Base-by-base conservation (phyloP, 2,797 vertebrate species). In the Paguma larvata region DNA sequence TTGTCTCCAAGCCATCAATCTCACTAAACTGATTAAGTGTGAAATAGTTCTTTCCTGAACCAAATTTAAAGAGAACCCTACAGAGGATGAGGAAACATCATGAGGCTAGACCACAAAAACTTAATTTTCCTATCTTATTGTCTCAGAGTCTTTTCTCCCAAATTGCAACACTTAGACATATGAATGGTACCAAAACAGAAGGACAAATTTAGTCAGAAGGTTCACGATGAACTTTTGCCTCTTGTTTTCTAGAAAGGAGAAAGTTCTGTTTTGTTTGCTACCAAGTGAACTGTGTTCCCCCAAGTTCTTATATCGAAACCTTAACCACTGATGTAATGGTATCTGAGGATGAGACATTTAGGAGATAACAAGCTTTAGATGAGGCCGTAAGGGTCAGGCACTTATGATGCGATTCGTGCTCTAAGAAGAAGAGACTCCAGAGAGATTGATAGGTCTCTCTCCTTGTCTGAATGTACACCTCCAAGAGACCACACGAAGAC, bases 1-100 rank as follows among this genome's bases (percentile, higher is more conserved):
- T 82, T 96, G 51, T 95, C 84, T 85, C 83, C 77, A 0, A 70
- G 85, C 13, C 51, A 85, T 89, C 83, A 83, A 38, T 53, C 51
- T 21, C 59, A 97, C 98, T 96, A 56, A 88, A 91, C 16, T 90
- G 38, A 89, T 91, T 78, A 91, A 62, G n/a, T 89, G 25, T 94
- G 83, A 86, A 91, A 92, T 83, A 51, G 19, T 59, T 59, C 85
- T 67, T 91, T 65, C 59, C 46, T 46, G 30, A 85, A 68, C 27
- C 75, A 94, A 83, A 89, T 94, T 97, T 96, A 87, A 96, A 88
- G 27, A 84, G 48, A 62, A 95, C 27, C 85, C 19, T 85, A 62
- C 0, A 18, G 6, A 89, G 63, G 48, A 21, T 32, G 4, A 88
- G 53, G 23, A 90, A 48, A 73, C 19, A 63, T 30, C 79, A 73